Evolutionary conservation across 2,113 vertebrate species (phyloP).

Genomic region (Coptodon bakossiorum): DNA sequence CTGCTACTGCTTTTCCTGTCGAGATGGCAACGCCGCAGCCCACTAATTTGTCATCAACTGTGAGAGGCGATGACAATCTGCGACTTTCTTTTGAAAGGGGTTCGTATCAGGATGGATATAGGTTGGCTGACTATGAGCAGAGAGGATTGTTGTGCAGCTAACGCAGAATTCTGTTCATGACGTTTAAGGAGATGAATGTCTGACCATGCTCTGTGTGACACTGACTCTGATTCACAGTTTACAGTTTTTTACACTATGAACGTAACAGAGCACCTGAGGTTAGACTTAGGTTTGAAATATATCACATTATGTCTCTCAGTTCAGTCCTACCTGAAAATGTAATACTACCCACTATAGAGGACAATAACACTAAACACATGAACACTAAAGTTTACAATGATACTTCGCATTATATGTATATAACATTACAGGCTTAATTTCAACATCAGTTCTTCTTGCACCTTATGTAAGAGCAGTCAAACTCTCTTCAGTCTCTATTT

Average conservation of each 20-base stretch:
- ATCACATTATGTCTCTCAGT: background rate
- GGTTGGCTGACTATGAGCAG: background rate
- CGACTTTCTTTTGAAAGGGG: constrained; percentile 32
- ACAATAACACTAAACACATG: background rate
- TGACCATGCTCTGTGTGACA: background rate
- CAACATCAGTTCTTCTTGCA: background rate
- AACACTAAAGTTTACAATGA: background rate
- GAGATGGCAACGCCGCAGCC: constrained; percentile 49
- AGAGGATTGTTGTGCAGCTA: background rate
- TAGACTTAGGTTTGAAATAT: background rate
- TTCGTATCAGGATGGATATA: constrained; percentile 30
- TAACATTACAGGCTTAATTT: background rate
- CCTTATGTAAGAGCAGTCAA: background rate
- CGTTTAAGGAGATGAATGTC: background rate
- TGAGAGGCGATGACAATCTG: constrained; percentile 54
- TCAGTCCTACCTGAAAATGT: background rate
- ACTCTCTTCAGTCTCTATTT: background rate
- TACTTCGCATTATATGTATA: background rate
- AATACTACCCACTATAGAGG: background rate
- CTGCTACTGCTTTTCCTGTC: constrained; percentile 61
- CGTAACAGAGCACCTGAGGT: background rate
- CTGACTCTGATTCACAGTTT: background rate
- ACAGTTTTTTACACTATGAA: background rate
- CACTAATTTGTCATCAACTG: constrained; percentile 56
- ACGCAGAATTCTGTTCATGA: background rate